Base-by-base conservation (phyloP, 2,888 invertebrate species). In the Cyclophora punctaria region DNA sequence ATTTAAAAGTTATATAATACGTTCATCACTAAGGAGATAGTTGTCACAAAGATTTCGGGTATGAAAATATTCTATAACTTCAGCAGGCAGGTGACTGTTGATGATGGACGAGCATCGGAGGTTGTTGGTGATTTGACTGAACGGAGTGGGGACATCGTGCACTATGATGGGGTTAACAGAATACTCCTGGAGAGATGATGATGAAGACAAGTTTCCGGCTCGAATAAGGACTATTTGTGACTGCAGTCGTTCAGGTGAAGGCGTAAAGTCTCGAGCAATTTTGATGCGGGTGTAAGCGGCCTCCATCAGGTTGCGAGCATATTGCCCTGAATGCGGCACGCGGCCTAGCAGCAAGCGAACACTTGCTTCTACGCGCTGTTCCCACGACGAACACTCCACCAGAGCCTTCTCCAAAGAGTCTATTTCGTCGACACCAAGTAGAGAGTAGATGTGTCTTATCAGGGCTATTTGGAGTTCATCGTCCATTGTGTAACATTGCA, bases 241-340 rank as follows among this genome's bases (percentile, higher is more conserved):
- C 4, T 58, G 61, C 41, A 77, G 63, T 33, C 55, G 50, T 4
- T 52, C 57, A 1, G 65, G 56, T 6, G 50, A 47, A 1, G 54
- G 41, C 3, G 50, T 52, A 48, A 67, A 66, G 2, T 46, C 43
- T 3, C 66, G 60, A 6, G 62, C 58, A 44, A 62, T 59, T 40
- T 42, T 34, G 5, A 76, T 55, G 34, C 71, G 64, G 7, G 58
- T 62, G 44, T 72, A 71, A 0, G 72, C 73, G 0, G 69, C 61
- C 48, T 74, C 67, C 6, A 81, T 64, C 2, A 72, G 53, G 6
- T 66, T 58, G 5, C 69, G 63, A 1, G 70, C 69, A 52, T 81
- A 83, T 50, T 82, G 79, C 6, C 69, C 64, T 3, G 83, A 77
- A 50, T 78, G 70, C 0, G 71, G 48, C 2, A 77, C 73, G 7